phyloP scores from a whole-genome alignment of 2,888 invertebrate genomes.

The Ceraclea dissimilis region DNA sequence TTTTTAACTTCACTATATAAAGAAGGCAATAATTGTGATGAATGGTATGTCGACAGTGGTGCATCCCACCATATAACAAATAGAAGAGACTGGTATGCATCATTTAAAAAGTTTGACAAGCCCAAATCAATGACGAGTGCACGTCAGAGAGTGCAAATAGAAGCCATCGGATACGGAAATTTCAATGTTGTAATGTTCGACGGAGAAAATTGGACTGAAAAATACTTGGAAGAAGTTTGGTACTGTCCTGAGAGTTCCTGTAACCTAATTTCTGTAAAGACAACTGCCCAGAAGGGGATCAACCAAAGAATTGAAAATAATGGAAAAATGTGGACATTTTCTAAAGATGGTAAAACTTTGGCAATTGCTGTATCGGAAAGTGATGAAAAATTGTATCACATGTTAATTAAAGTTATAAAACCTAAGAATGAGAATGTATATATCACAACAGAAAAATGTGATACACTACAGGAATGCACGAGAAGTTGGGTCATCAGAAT shows the following conservation, averaged over 20 bases:
- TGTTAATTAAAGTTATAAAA: not conserved
- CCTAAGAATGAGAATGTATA: not conserved
- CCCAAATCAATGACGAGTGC: not conserved
- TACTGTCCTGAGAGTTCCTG: conserved; percentile 3
- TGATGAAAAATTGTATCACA: not conserved
- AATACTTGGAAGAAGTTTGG: not conserved
- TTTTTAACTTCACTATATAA: not conserved
- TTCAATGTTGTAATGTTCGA: not conserved
- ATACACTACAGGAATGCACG: not conserved
- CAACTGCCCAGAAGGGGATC: not conserved
- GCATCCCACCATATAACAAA: not conserved
- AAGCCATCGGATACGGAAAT: not conserved
- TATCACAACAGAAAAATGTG: not conserved
- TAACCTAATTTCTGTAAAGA: conserved; percentile 3
- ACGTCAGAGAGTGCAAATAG: not conserved
- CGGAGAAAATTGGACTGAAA: not conserved
- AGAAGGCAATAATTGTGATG: not conserved
- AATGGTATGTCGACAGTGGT: conserved; percentile 2
- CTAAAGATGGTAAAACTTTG: not conserved
- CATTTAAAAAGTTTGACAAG: not conserved
- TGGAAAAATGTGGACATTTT: not conserved
- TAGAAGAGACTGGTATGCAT: not conserved
- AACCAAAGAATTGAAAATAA: not conserved
- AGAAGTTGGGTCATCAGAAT: not conserved
- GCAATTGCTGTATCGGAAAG: not conserved